phyloP scores from a whole-genome alignment of 2,797 vertebrate genomes.

The Crax fasciolata region DNA sequence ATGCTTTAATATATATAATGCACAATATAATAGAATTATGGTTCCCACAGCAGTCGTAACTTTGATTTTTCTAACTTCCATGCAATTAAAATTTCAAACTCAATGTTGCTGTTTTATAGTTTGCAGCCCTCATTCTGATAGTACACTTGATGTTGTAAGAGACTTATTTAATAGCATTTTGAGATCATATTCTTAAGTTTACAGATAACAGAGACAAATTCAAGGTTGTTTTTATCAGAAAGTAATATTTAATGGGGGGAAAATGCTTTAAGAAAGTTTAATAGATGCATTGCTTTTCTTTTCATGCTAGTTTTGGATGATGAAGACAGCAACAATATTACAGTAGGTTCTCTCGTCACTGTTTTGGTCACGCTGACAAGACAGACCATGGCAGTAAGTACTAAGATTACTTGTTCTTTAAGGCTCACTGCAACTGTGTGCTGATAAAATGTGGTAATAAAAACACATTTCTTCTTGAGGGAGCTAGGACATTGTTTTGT shows the following conservation, averaged over 20 bases:
- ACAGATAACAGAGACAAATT: not conserved
- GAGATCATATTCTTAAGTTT: not conserved
- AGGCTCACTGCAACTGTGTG: not conserved
- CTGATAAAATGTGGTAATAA: not conserved
- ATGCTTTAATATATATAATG: constrained; percentile 50
- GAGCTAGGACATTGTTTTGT: not conserved
- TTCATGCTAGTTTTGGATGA: constrained; percentile 92
- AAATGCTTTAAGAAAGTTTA: not conserved
- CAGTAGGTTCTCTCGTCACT: constrained; percentile 97
- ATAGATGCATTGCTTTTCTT: not conserved
- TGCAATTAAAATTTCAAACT: constrained; percentile 56
- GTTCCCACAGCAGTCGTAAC: constrained; percentile 50
- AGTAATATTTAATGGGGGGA: not conserved
- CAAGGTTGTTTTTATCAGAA: not conserved
- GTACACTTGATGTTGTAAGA: not conserved
- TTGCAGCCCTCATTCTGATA: not conserved
- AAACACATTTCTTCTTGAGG: not conserved
- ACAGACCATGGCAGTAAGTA: constrained; percentile 95
- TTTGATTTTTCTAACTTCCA: constrained; percentile 46
- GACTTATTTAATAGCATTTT: not conserved
- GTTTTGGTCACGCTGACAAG: constrained; percentile 94
- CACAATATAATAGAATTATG: constrained; percentile 1
- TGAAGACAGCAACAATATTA: constrained; percentile 99
- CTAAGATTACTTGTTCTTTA: constrained; percentile 16
- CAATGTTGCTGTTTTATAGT: not conserved